Base-by-base conservation (phyloP, 2,113 vertebrate species). In the Sebastes schlegelii region DNA sequence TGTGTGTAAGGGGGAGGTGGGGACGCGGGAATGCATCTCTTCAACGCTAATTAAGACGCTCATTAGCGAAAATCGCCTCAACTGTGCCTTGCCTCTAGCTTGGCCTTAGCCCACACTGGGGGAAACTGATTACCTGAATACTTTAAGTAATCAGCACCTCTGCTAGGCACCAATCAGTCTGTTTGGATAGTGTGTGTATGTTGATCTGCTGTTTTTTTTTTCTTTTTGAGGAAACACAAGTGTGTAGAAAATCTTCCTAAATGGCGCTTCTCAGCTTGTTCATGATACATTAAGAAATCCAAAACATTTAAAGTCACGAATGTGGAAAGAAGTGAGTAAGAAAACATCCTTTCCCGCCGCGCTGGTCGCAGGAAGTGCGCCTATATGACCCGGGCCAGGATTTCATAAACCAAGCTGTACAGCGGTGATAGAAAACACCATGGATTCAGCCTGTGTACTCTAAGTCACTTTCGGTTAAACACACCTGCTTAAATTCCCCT, bases 141-240 rank as follows among this genome's bases (percentile, higher is more conserved):
- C 81, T 77, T 90, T 84, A 83, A 87, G 79, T 93, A 90, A 91
- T 90, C 90, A 89, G 89, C 81, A 88, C 84, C 80, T 88, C 67
- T 79, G 81, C 75, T 76, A 89, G 86, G 85, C 88, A 77, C 86
- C 80, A 92, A 94, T 91, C 88, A 87, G 86, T 88, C 83, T 92
- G 83, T 92, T 90, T 91, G 69, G 58, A 84, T 87, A 88, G 70
- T 57, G 69, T 72, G 72, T 83, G 79, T 81, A 63, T 78, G 80
- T 80, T 77, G 72, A 86, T 86, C 88, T 80, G 57, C 45, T 65
- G 54, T 51, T 72, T 79, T 49, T 51, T 58, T 65, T 4, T 19
- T 16, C 4, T 71, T 67, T 83, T 74, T 42, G 16, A 77, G 46
- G 57, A 88, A 82, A 86, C 52, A 42, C 67, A 82, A 81, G 34